Conservation (phyloP, 2,888 invertebrate species). For the Harmothoe impar region DNA sequence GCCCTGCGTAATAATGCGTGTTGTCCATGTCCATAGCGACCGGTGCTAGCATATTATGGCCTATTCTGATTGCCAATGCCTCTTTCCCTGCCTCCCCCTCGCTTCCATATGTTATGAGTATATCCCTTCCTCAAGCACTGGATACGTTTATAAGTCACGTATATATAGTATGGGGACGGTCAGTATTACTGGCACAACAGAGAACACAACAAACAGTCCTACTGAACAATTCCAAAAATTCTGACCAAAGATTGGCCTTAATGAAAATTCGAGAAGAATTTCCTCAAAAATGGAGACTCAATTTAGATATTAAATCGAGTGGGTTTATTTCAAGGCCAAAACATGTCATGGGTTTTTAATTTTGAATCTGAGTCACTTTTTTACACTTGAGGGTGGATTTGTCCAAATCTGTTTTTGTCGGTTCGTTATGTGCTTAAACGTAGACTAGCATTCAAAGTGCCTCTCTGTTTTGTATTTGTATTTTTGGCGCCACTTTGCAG, state of each 20-base stretch:
- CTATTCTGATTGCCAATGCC: constrained; percentile 47
- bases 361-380: not conserved
- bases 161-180: constrained; percentile 49
- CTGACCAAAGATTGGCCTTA: no score
- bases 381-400: not conserved
- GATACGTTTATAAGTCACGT: constrained; percentile 48
- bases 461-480: constrained; percentile 9
- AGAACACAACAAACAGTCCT: constrained; percentile 60
- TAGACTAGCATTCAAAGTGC: constrained; percentile 44
- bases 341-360: not conserved
- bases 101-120: constrained; percentile 61
- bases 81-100: constrained; percentile 60
- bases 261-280: not conserved
- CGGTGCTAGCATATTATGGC: constrained; percentile 52
- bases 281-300: not conserved
- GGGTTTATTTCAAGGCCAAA: not conserved
- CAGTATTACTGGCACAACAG: constrained; percentile 61
- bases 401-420: constrained; percentile 32
- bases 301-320: not conserved
- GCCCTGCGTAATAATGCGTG: constrained; percentile 38
- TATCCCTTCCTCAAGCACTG: constrained; percentile 60
- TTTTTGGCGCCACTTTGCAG: constrained; percentile 15
- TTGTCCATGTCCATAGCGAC: constrained; percentile 60
- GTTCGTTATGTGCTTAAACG: constrained; percentile 19
- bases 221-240: constrained; percentile 37